These are phyloP conservation scores for Luffia ferchaultella DNA, from an alignment of 2,888 invertebrate species.

Conservation along the genomic window DNA sequence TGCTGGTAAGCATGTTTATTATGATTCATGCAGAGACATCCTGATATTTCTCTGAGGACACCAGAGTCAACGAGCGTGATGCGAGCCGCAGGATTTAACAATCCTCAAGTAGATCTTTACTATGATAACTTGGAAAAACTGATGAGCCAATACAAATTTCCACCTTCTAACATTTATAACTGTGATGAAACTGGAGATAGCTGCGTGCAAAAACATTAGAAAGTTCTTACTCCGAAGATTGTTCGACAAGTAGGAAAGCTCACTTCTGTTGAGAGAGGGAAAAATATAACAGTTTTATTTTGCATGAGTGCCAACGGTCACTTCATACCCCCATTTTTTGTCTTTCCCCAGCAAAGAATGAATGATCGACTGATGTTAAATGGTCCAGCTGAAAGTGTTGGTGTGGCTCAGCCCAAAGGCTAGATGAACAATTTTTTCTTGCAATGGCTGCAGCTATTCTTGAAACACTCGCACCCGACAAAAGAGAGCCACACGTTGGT, in stretches of 20 bases:
- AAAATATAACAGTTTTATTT: slow-evolving; percentile 15
- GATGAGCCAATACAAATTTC: slow-evolving; percentile 14
- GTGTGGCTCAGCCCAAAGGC: slow-evolving; percentile 17
- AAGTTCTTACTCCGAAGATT: slow-evolving; percentile 14
- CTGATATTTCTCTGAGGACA: slow-evolving; percentile 13
- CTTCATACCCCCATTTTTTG: slow-evolving; percentile 18
- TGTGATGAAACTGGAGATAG: slow-evolving; percentile 19
- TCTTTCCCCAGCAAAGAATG: slow-evolving; percentile 18
- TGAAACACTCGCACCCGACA: slow-evolving; percentile 10
- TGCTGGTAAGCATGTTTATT: slow-evolving; percentile 11
- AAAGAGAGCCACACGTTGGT: slow-evolving; percentile 16
- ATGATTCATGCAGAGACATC: slow-evolving; percentile 13
- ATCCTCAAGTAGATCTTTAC: slow-evolving; percentile 16
- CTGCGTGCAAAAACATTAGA: slow-evolving; percentile 16
- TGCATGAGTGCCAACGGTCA: slow-evolving; percentile 15
- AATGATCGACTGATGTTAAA: slow-evolving; percentile 16
- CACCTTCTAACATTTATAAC: slow-evolving; percentile 18
- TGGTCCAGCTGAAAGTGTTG: slow-evolving; percentile 16
- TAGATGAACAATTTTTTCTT: slow-evolving; percentile 19
- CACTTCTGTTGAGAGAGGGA: slow-evolving; percentile 17
- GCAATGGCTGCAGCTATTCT: slow-evolving; percentile 4
- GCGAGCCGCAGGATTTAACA: slow-evolving; percentile 17
- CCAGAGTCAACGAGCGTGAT: slow-evolving; percentile 17
- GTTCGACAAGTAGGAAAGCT: slow-evolving; percentile 15
- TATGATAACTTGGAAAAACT: slow-evolving; percentile 14